These are phyloP conservation scores for Apistogramma diplotaenia DNA, from an alignment of 2,113 vertebrate species.

Conservation along the genomic window DNA sequence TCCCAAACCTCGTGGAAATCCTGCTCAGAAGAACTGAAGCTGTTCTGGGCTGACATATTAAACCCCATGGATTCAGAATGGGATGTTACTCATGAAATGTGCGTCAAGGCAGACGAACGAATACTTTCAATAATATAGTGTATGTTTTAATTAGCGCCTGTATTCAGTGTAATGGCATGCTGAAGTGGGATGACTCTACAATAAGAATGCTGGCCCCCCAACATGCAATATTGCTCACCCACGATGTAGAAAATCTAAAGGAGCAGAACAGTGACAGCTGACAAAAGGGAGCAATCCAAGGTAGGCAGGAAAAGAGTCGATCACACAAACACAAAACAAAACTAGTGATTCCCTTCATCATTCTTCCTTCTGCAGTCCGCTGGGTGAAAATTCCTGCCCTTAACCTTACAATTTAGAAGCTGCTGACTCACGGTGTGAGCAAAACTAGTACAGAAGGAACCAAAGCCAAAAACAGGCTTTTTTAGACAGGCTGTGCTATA, in stretches of 20 bases:
- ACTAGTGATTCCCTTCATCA: background rate
- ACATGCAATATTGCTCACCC: background rate
- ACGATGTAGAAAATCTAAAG: background rate
- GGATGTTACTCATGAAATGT: too few species aligned
- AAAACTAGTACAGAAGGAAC: background rate
- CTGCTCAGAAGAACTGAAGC: too few species aligned
- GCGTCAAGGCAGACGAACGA: too few species aligned
- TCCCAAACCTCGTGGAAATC: too few species aligned
- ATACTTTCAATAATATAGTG: too few species aligned
- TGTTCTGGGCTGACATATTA: too few species aligned
- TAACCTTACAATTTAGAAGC: background rate
- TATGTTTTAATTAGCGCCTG: background rate
- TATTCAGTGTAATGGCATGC: background rate
- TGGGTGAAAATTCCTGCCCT: background rate
- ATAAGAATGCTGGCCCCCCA: background rate
- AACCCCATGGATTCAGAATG: too few species aligned
- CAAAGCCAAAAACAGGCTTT: background rate
- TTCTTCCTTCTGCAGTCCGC: background rate
- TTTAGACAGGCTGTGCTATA: background rate
- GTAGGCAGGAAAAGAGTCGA: background rate
- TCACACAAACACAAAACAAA: background rate
- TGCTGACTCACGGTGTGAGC: slow-evolving; percentile 27
- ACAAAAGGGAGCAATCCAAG: background rate
- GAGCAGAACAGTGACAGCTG: background rate
- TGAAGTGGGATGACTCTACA: background rate